Evolutionary conservation across 1,140 invertebrate genomes (phyloP).

Genomic region (Atta texana): DNA sequence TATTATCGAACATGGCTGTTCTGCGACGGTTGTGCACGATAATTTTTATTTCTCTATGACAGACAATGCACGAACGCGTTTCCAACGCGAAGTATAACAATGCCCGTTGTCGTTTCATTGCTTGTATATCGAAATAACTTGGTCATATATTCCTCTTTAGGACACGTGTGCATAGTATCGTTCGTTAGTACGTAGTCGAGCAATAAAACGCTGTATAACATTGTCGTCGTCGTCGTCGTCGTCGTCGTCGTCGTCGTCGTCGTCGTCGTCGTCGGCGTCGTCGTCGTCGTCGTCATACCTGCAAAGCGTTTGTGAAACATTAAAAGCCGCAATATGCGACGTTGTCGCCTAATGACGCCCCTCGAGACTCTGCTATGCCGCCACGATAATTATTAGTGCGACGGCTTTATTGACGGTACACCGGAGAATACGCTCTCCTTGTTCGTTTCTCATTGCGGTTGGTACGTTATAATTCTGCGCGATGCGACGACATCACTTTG

Average conservation of each 20-base stretch:
- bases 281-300: constrained; percentile 31
- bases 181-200: constrained; percentile 23
- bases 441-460: background rate
- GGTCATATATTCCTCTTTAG: constrained; percentile 11
- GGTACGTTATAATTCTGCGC: constrained; percentile 52
- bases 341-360: constrained; percentile 54
- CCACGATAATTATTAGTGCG: constrained; percentile 59
- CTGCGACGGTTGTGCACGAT: background rate
- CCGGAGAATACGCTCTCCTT: constrained; percentile 48
- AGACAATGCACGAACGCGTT: constrained; percentile 1
- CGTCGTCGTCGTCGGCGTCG: background rate
- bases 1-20: constrained; percentile 21
- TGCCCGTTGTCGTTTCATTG: constrained; percentile 16
- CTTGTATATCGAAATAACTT: constrained; percentile 45
- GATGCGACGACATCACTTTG: constrained; percentile 49
- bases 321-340: constrained; percentile 58
- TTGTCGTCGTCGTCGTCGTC: background rate
- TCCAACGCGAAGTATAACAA: constrained; percentile 27
- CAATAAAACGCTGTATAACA: constrained; percentile 34
- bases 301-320: constrained; percentile 60
- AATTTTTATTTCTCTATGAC: constrained; percentile 42
- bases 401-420: constrained; percentile 62
- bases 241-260: background rate
- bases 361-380: constrained; percentile 29
- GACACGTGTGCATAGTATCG: constrained; percentile 30